These are phyloP conservation scores for Clavelina lepadiformis DNA, from an alignment of 23 tunicate species.

Conservation along the genomic window DNA sequence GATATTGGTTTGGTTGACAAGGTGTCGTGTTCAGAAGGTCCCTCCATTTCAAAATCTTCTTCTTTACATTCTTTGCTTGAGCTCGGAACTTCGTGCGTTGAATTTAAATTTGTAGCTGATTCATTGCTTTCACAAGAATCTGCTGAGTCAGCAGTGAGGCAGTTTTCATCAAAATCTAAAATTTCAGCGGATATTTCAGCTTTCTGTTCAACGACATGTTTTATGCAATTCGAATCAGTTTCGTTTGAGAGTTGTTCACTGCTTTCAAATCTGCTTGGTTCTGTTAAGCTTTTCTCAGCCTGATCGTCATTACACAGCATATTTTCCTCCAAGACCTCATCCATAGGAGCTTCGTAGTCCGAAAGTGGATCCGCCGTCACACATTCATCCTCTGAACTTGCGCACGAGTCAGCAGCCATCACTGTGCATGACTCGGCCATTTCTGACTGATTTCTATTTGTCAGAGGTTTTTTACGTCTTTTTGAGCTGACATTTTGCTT, in stretches of 20 bases:
- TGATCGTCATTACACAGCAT: too few relatives aligned
- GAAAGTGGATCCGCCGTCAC: slow-evolving; percentile 19
- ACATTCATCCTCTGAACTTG: slow-evolving; percentile 41
- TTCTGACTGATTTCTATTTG: neutral
- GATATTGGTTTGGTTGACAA: too few relatives aligned
- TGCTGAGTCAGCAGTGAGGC: slow-evolving; percentile 1
- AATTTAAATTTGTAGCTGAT: neutral
- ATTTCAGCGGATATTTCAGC: slow-evolving; percentile 12
- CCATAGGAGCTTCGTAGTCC: slow-evolving; percentile 8
- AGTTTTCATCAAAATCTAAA: neutral
- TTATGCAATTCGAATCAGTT: too few relatives aligned
- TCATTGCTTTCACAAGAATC: slow-evolving; percentile 19
- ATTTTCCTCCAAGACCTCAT: neutral
- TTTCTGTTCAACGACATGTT: too few relatives aligned
- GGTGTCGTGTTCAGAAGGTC: too few relatives aligned
- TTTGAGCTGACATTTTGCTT: slow-evolving; percentile 11
- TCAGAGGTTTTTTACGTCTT: slow-evolving; percentile 6
- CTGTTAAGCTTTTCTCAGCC: too few relatives aligned
- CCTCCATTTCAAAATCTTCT: too few relatives aligned
- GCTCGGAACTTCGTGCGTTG: too few relatives aligned
- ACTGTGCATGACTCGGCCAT: neutral
- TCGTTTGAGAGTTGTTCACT: too few relatives aligned
- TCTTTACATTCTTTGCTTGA: too few relatives aligned
- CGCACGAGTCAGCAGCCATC: slow-evolving; percentile 12
- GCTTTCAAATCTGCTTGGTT: too few relatives aligned